A percentile compares a stretch with the other conserved stretches of the same genome.
Evolutionary conservation across 2,888 invertebrate species (phyloP).

Genomic region (Coenonympha arcania): DNA sequence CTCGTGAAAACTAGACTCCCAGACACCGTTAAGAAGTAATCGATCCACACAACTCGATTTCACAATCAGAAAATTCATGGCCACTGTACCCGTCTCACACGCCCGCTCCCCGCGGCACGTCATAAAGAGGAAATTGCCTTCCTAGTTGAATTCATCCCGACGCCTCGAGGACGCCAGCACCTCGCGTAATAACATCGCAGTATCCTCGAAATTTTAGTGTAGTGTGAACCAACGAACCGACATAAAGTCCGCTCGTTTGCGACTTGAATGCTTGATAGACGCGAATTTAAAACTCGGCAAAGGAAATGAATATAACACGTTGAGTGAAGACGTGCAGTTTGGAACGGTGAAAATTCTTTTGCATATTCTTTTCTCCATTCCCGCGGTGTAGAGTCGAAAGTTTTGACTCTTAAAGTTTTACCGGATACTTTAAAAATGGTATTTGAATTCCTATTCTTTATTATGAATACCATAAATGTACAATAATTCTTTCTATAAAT

Average conservation of each 20-base stretch:
- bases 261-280: conserved; percentile 28
- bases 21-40: conserved; percentile 5
- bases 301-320: conserved; percentile 19
- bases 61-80: conserved; percentile 26
- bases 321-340: conserved; percentile 8
- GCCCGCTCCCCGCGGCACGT: conserved; percentile 49
- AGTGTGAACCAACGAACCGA: conserved; percentile 39
- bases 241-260: conserved; percentile 24
- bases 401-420: conserved; percentile 1
- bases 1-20: too few species aligned
- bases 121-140: conserved; percentile 68
- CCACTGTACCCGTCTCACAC: conserved; percentile 43
- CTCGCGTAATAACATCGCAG: conserved; percentile 54
- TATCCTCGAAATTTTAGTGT: conserved; percentile 54
- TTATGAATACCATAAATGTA: not conserved
- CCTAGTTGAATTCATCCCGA: conserved; percentile 64
- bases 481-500: not conserved
- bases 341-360: conserved; percentile 5
- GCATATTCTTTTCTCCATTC: conserved; percentile 1
- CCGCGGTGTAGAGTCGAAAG: not conserved
- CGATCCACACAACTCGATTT: conserved; percentile 13
- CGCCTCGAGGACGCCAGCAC: conserved; percentile 39
- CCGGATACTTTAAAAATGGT: not conserved
- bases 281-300: conserved; percentile 21
- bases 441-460: not conserved